These are phyloP conservation scores for Dasysyrphus tricinctus DNA, from an alignment of 2,888 invertebrate genomes.

Conservation along the genomic window DNA sequence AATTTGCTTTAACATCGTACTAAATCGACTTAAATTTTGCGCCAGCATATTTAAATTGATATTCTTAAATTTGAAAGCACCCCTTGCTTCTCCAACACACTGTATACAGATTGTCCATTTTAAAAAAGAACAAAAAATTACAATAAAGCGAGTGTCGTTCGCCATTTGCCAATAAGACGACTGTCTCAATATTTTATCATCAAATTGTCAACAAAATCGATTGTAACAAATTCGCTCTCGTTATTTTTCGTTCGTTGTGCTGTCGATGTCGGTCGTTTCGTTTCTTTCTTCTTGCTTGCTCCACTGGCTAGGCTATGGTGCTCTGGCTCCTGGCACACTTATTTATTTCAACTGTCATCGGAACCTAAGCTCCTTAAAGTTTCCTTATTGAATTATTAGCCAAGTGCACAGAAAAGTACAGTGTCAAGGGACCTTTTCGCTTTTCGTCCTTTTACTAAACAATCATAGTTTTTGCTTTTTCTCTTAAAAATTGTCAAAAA, in stretches of 20 bases:
- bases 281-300: background rate
- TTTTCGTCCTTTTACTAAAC: conserved; percentile 26
- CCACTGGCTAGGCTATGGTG: background rate
- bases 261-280: too few relatives aligned
- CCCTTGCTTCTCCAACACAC: background rate
- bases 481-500: conserved; percentile 49
- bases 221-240: conserved; percentile 53
- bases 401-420: conserved; percentile 54
- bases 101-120: background rate
- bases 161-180: conserved; percentile 44
- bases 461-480: conserved; percentile 32
- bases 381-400: conserved; percentile 73
- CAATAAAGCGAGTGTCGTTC: conserved; percentile 9
- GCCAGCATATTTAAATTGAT: too few relatives aligned
- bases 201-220: conserved; percentile 68
- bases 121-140: background rate
- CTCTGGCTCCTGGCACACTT: conserved; percentile 36
- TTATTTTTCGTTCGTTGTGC: conserved; percentile 25
- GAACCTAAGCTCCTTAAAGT: conserved; percentile 61
- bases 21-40: too few relatives aligned
- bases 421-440: conserved; percentile 52
- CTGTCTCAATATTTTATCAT: conserved; percentile 68
- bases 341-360: conserved; percentile 65
- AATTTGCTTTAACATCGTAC: too few relatives aligned
- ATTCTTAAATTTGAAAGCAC: too few relatives aligned